These are phyloP conservation scores for human (Homo sapiens) DNA, from an alignment of 2,113 vertebrate species.

Conservation along the genomic window DNA sequence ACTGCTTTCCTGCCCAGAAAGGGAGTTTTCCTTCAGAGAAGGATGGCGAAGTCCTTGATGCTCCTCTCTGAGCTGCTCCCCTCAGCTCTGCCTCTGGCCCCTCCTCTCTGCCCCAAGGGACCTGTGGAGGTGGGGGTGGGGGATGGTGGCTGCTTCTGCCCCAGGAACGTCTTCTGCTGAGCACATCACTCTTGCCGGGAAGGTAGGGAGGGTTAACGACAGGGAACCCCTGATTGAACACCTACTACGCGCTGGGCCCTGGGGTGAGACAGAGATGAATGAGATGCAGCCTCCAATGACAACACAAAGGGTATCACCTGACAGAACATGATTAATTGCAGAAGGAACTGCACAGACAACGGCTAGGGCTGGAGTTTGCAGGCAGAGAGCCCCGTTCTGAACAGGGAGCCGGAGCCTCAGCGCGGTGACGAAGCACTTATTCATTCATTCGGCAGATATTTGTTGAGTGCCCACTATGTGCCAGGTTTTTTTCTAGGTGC, in stretches of 20 bases:
- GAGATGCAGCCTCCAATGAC: conserved; percentile 42
- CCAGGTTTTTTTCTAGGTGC: background rate
- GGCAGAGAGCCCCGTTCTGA: rapidly evolving
- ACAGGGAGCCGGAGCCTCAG: background rate
- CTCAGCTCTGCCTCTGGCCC: rapidly evolving
- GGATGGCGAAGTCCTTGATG: background rate
- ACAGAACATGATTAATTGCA: conserved; percentile 68
- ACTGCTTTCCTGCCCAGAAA: background rate
- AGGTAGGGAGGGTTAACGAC: background rate
- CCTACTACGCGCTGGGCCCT: conserved; percentile 63
- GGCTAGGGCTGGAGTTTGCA: background rate
- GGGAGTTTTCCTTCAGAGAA: background rate
- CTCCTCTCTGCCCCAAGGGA: background rate
- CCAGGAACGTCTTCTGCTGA: background rate
- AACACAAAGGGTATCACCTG: conserved; percentile 41
- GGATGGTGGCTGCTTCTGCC: background rate
- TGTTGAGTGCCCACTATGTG: background rate
- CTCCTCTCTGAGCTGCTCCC: background rate
- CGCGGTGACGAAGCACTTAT: background rate
- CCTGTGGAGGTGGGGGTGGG: background rate
- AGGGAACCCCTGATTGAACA: conserved; percentile 51
- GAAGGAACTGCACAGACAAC: background rate
- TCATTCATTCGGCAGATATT: background rate
- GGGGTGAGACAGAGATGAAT: conserved; percentile 64
- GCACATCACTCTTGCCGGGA: background rate